Conservation (phyloP, 2,888 invertebrate genomes). For the Acanthopleura granulata region DNA sequence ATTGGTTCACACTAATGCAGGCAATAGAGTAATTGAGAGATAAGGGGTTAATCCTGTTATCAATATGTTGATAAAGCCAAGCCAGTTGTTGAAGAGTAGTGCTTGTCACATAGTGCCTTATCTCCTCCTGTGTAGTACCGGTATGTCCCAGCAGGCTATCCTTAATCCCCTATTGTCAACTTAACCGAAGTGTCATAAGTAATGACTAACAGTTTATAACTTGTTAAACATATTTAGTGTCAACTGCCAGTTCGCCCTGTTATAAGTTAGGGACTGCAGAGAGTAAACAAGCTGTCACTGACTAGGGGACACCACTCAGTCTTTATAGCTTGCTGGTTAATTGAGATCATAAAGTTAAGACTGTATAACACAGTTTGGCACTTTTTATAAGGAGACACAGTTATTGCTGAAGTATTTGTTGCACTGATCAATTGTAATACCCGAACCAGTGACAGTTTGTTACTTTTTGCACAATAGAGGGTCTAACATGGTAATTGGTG, state of each 20-base stretch:
- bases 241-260: neutral
- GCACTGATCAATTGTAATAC: too few species aligned
- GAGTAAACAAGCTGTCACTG: neutral
- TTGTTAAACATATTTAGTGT: constrained; percentile 9
- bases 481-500: too few species aligned
- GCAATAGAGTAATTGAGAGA: too few species aligned
- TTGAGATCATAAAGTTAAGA: neutral
- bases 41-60: neutral
- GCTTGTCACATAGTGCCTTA: too few species aligned
- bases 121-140: too few species aligned
- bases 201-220: constrained; percentile 7
- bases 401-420: neutral
- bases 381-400: neutral
- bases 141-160: too few species aligned
- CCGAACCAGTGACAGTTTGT: too few species aligned
- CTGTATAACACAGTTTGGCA: neutral
- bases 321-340: neutral
- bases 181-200: neutral
- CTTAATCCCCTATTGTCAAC: neutral
- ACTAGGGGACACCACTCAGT: neutral
- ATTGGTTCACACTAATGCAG: too few species aligned
- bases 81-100: too few species aligned
- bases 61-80: neutral
- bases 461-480: too few species aligned
- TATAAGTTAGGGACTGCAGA: neutral